Base-by-base conservation (phyloP, 2,888 invertebrate genomes). In the Lydus trimaculatus region DNA sequence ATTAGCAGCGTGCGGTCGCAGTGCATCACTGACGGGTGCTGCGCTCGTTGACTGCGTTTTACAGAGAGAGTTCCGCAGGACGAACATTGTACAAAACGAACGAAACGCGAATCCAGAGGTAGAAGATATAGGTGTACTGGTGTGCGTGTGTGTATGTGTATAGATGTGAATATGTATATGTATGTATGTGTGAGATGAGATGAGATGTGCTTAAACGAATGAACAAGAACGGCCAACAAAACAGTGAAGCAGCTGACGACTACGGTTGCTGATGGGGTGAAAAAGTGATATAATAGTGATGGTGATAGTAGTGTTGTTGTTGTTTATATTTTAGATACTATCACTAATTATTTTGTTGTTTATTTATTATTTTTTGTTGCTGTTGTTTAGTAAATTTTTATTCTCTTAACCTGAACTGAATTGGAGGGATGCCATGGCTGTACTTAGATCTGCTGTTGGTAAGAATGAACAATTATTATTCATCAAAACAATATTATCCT, bases 361-460 rank as follows among this genome's bases (percentile, higher is more conserved):
- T 36, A 17, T 60, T 13, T 60, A 31, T 33, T n/a, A 13, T 33
- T 31, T 31, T 33, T 33, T 59, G 15, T 33, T 56, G 25, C 25
- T 56, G 6, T 56, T 25, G 25, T 56, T 56, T 6, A 9, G 23
- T 52, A 64, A 59, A 43, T 59, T 66, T 66, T 39, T 75, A 79
- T 56, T 56, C 5, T 56, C 0, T 23, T 8, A 25, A 56, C 25
- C 25, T 25, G 56, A 56, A 56, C 1, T 25, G 15, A 56, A 15
- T 25, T 25, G 25, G 7, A 56, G 56, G 56, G 56, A 56, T 80
- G 79, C 84, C 84, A 84, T 84, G 84, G 84, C 84, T 83, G 82
- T 84, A 81, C 82, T 84, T 82, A 80, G 83, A 84, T 83, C 84
- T 83, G 78, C 81, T 80, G 73, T 78, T 83, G 84, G 84, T 84